phyloP scores from a whole-genome alignment of 2,888 invertebrate species.

The Trachelus stipa region DNA sequence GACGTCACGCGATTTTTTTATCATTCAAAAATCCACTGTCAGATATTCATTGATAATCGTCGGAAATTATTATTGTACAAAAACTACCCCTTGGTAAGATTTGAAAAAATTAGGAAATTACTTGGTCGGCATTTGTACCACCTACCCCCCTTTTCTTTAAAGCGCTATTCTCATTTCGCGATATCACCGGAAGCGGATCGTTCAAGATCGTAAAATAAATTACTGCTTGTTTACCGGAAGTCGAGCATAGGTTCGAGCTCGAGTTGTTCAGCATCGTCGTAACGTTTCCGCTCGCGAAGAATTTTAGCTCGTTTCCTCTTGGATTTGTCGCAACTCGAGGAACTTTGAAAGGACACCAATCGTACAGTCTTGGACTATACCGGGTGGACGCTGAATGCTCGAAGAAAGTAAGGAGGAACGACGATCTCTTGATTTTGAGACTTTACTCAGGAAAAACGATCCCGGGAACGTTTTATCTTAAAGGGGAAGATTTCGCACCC shows the following conservation, averaged over 20 bases:
- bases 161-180: not conserved
- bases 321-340: not conserved
- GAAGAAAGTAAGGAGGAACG: not conserved
- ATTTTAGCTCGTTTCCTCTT: not conserved
- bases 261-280: not conserved
- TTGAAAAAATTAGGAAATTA: not conserved
- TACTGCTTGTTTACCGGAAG: not conserved
- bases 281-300: not conserved
- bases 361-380: not conserved
- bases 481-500: constrained; percentile 62
- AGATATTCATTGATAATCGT: no score
- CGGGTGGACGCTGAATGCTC: not conserved
- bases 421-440: constrained; percentile 43
- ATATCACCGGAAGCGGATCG: not conserved
- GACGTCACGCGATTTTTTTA: not conserved
- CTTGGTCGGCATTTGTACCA: not conserved
- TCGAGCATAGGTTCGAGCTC: not conserved
- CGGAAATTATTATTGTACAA: not conserved
- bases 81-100: not conserved
- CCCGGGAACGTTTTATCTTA: constrained; percentile 43
- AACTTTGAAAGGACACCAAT: not conserved
- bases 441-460: constrained; percentile 34
- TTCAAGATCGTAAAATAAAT: not conserved
- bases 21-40: no score
- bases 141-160: not conserved